These are phyloP conservation scores for Hydraecia micacea DNA, from an alignment of 2,888 invertebrate genomes.

Conservation along the genomic window DNA sequence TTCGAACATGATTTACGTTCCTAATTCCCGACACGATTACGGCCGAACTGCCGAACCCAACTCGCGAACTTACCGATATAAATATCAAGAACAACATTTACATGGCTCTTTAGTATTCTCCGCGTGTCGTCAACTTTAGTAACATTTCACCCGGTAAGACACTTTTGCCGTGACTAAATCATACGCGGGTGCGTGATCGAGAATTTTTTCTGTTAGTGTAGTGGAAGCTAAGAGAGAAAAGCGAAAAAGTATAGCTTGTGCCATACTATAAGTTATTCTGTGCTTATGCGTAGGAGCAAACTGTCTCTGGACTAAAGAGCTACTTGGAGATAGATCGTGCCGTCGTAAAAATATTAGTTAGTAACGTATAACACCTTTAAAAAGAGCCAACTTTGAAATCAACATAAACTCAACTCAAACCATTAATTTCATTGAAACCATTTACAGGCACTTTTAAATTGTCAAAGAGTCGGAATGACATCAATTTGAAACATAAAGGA, in stretches of 20 bases:
- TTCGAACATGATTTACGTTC: slow-evolving; percentile 72
- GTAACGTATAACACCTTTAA: neutral
- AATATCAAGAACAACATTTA: slow-evolving; percentile 83
- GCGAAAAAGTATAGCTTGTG: slow-evolving; percentile 11
- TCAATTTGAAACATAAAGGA: no score
- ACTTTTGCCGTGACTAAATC: slow-evolving; percentile 80
- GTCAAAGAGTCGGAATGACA: no score
- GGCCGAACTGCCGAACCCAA: slow-evolving; percentile 68
- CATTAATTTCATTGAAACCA: no score
- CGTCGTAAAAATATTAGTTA: neutral
- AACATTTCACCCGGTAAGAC: slow-evolving; percentile 83
- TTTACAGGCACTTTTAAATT: no score
- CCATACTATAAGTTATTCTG: neutral
- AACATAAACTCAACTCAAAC: neutral
- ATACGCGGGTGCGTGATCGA: slow-evolving; percentile 70
- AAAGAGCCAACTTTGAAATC: neutral
- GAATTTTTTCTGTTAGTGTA: slow-evolving; percentile 26
- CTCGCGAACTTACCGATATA: slow-evolving; percentile 74
- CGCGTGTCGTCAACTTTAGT: slow-evolving; percentile 76
- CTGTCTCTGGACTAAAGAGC: neutral
- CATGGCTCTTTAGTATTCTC: slow-evolving; percentile 80
- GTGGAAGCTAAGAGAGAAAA: slow-evolving; percentile 45
- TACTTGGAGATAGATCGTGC: neutral
- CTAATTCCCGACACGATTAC: slow-evolving; percentile 70
- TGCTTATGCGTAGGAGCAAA: neutral